Evolutionary conservation across 2,888 invertebrate genomes (phyloP).

Genomic region (Caenorhabditis sp.): DNA sequence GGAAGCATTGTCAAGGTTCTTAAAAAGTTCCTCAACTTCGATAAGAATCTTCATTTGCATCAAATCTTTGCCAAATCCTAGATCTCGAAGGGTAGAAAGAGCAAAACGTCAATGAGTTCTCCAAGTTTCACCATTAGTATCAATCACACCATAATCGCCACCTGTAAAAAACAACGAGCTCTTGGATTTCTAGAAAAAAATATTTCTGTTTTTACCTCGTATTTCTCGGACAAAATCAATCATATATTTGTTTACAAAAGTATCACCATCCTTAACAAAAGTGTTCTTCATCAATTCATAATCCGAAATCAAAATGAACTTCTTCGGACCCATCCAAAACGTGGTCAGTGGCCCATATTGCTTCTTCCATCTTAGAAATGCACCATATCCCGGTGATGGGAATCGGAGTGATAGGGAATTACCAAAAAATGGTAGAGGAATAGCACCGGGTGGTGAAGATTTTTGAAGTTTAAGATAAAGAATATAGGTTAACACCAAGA

Average conservation of each 20-base stretch:
- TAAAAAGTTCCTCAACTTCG: conserved; percentile 38
- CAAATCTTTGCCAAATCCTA: conserved; percentile 36
- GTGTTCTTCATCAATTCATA: conserved; percentile 41
- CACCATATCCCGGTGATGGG: conserved; percentile 25
- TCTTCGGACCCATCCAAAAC: conserved; percentile 19
- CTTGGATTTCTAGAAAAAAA: neutral
- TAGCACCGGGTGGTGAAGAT: conserved; percentile 34
- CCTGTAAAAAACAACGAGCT: neutral
- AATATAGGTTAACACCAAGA: no score
- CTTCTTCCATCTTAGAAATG: conserved; percentile 17
- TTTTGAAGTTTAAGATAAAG: no score
- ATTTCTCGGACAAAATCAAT: conserved; percentile 11
- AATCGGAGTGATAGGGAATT: conserved; percentile 12
- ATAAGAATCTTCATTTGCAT: conserved; percentile 34
- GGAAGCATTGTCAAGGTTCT: neutral
- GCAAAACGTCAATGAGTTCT: conserved; percentile 31
- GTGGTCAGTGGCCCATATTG: conserved; percentile 26
- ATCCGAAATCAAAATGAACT: conserved; percentile 4
- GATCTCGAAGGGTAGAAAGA: conserved; percentile 23
- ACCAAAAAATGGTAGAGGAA: conserved; percentile 36
- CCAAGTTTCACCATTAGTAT: conserved; percentile 40
- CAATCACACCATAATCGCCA: conserved; percentile 34
- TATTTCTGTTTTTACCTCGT: conserved; percentile 13
- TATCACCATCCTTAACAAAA: conserved; percentile 44
- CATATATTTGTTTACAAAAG: conserved; percentile 23